Percentiles rank a stretch among this genome's conserved stretches.
Conservation (phyloP, 2,113 vertebrate genomes). For the Chamaea fasciata region DNA sequence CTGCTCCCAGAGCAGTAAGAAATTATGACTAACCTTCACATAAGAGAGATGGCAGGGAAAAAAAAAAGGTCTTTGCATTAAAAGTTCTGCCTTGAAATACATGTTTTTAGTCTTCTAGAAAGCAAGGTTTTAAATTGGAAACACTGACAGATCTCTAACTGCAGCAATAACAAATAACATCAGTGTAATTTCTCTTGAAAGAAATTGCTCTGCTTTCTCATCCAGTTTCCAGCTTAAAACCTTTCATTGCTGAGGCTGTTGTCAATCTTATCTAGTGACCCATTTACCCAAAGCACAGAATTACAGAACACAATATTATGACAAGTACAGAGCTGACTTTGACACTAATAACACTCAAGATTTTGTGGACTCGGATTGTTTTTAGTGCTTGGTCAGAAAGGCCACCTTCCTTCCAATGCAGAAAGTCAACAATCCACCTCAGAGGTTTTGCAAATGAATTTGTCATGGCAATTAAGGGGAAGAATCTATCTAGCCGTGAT, state of each 20-base stretch:
- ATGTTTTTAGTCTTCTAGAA: not conserved
- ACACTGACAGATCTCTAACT: not conserved
- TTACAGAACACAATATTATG: slow-evolving; percentile 24
- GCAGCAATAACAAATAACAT: not conserved
- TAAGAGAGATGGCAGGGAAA: not conserved
- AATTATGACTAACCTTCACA: not conserved
- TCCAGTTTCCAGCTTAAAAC: slow-evolving; percentile 24
- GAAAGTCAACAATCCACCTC: not conserved
- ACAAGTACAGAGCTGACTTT: not conserved
- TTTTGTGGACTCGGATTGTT: not conserved
- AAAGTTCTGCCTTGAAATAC: not conserved
- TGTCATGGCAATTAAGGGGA: slow-evolving; percentile 22
- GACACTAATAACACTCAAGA: not conserved
- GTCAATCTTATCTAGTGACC: slow-evolving; percentile 53
- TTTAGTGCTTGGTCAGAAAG: not conserved
- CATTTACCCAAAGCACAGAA: slow-evolving; percentile 41
- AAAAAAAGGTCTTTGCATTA: not conserved
- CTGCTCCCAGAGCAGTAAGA: not conserved
- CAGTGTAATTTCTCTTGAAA: slow-evolving; percentile 28
- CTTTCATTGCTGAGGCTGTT: slow-evolving; percentile 8
- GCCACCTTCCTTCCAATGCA: not conserved
- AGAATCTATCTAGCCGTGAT: not conserved
- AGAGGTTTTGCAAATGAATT: slow-evolving; percentile 24
- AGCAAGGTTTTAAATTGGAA: slow-evolving; percentile 5
- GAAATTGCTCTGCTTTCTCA: not conserved